A percentile compares a stretch with the other conserved stretches of the same genome.
These are phyloP conservation scores for Synanthedon myopaeformis DNA, from an alignment of 2,888 invertebrate genomes.

Conservation along the genomic window DNA sequence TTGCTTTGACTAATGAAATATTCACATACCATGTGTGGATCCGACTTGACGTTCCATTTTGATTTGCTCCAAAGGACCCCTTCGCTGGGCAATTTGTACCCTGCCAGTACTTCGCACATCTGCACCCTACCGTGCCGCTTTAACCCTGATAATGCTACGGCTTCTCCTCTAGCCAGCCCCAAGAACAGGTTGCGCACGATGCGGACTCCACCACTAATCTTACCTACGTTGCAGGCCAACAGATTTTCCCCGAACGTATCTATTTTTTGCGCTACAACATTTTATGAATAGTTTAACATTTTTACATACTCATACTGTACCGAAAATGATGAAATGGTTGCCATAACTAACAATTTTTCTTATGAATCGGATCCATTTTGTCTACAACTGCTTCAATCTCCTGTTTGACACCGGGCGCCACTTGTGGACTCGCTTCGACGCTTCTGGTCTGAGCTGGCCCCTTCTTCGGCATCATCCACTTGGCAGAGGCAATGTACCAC, in stretches of 20 bases:
- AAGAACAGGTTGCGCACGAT: slow-evolving; percentile 27
- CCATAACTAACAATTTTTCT: slow-evolving; percentile 16
- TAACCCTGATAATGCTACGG: slow-evolving; percentile 40
- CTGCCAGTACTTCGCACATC: slow-evolving; percentile 37
- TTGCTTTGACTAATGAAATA: neutral
- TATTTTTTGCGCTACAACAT: slow-evolving; percentile 16
- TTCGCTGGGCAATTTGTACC: slow-evolving; percentile 24
- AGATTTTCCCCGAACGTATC: slow-evolving; percentile 41
- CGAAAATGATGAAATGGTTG: neutral
- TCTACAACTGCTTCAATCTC: slow-evolving; percentile 25
- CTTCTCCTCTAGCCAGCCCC: slow-evolving; percentile 41
- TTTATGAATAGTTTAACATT: neutral
- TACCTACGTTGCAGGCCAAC: slow-evolving; percentile 25
- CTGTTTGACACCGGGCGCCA: slow-evolving; percentile 15
- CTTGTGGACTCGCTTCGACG: no score
- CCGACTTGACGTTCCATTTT: slow-evolving; percentile 18
- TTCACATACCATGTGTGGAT: slow-evolving; percentile 21
- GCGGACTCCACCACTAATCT: slow-evolving; percentile 17
- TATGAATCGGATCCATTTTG: slow-evolving; percentile 19
- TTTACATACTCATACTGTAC: neutral
- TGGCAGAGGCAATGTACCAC: slow-evolving; percentile 3
- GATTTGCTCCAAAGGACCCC: slow-evolving; percentile 37
- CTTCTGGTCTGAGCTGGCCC: no score
- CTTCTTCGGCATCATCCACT: slow-evolving; percentile 5
- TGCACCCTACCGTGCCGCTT: slow-evolving; percentile 30